Evolutionary conservation across 2,113 vertebrate species (phyloP).

Genomic region (Lynx canadensis): DNA sequence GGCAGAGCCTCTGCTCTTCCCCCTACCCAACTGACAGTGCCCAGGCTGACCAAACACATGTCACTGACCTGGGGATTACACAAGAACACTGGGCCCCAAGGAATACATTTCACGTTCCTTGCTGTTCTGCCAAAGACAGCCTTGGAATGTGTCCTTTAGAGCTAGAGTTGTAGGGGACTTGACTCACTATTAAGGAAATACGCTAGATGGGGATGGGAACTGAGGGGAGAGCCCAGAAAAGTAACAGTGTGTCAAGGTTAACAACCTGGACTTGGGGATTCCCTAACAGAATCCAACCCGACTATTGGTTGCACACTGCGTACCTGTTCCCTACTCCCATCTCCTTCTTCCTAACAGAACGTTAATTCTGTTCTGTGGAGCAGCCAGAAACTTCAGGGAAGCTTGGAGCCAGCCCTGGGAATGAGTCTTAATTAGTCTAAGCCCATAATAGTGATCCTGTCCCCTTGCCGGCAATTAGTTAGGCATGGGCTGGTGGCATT

Average conservation of each 20-base stretch:
- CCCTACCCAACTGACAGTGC: not conserved
- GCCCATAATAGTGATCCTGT: not conserved
- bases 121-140: not conserved
- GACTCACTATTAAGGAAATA: not conserved
- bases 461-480: not conserved
- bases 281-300: not conserved
- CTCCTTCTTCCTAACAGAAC: not conserved
- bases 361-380: not conserved
- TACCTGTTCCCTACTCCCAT: not conserved
- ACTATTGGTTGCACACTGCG: not conserved
- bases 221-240: not conserved
- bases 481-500: not conserved
- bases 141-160: not conserved
- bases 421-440: not conserved
- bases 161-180: not conserved
- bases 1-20: not conserved
- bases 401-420: not conserved
- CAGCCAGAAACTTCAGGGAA: not conserved
- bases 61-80: not conserved
- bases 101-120: not conserved
- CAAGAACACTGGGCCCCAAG: not conserved
- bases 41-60: not conserved
- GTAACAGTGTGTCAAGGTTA: not conserved
- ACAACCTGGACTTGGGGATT: not conserved
- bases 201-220: not conserved